Evolutionary conservation across 1,140 invertebrate genomes (phyloP).

Genomic region (Macrobrachium nipponense): DNA sequence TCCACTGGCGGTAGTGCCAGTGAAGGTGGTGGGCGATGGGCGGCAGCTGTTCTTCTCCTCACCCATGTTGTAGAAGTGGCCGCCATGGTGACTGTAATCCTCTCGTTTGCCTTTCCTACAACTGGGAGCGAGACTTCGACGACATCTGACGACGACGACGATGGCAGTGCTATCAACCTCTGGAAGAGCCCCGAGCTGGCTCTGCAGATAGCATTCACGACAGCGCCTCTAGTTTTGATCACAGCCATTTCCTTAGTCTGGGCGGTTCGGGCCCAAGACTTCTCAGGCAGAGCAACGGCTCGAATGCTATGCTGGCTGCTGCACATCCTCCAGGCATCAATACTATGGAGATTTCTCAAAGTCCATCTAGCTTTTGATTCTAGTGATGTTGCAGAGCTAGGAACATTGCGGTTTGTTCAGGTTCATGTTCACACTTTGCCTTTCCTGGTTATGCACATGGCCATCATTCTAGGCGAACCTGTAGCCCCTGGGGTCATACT

Average conservation of each 20-base stretch:
- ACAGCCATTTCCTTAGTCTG: constrained; percentile 56
- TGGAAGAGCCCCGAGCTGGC: constrained; percentile 7
- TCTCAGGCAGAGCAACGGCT: constrained; percentile 51
- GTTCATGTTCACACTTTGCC: constrained; percentile 61
- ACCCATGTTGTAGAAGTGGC: constrained; percentile 57
- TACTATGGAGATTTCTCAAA: constrained; percentile 62
- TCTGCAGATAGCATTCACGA: constrained; percentile 36
- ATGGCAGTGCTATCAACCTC: background rate
- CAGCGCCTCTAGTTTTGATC: constrained; percentile 31
- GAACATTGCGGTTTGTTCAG: constrained; percentile 57
- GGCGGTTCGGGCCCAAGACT: constrained; percentile 57
- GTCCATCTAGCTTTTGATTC: constrained; percentile 58
- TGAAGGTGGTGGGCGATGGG: constrained; percentile 41
- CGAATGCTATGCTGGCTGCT: constrained; percentile 58
- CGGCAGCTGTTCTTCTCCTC: constrained; percentile 33
- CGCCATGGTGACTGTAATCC: constrained; percentile 50
- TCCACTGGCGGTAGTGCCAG: constrained; percentile 30
- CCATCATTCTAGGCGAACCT: constrained; percentile 31
- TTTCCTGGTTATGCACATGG: constrained; percentile 56
- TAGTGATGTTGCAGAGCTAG: constrained; percentile 59
- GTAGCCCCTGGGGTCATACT: constrained; percentile 19
- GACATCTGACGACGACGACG: background rate
- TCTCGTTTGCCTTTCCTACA: constrained; percentile 21
- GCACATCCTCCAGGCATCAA: constrained; percentile 53
- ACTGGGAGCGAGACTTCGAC: background rate